Conservation (phyloP, 2,888 invertebrate species). For the Drosophila austrosaltans region DNA sequence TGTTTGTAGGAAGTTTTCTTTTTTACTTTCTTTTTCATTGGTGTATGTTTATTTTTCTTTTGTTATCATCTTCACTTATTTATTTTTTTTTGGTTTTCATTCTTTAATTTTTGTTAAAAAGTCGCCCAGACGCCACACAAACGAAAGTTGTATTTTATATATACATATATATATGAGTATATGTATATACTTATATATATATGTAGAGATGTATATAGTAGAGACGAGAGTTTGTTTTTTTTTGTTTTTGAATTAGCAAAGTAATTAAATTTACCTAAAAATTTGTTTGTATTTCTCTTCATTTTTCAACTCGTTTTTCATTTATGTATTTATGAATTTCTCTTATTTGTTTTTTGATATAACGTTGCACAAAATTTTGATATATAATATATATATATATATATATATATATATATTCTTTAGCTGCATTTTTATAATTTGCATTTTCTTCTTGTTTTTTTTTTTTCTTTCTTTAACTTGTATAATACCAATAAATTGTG, state of each 20-base stretch:
- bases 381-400: conserved; percentile 38
- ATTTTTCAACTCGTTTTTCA: conserved; percentile 12
- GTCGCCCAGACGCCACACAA: conserved; percentile 72
- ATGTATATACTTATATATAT: not conserved
- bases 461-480: conserved; percentile 12
- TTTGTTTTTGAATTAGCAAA: conserved; percentile 20
- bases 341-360: conserved; percentile 54
- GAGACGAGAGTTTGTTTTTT: conserved; percentile 34
- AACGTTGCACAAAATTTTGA: conserved; percentile 74
- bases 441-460: conserved; percentile 14
- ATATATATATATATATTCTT: conserved; percentile 39
- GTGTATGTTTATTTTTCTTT: conserved; percentile 35
- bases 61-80: not conserved
- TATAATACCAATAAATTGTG: conserved; percentile 23
- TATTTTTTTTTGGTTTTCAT: not conserved
- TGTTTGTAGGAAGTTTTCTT: conserved; percentile 48
- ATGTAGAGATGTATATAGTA: conserved; percentile 15
- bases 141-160: conserved; percentile 54
- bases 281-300: conserved; percentile 28
- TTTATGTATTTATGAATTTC: conserved; percentile 1
- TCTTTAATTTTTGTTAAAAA: conserved; percentile 32
- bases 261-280: conserved; percentile 13
- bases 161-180: no score
- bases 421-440: conserved; percentile 59
- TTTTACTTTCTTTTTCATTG: conserved; percentile 29